phyloP scores from a whole-genome alignment of 1,140 invertebrate genomes.

The Cryptotermes secundus region DNA sequence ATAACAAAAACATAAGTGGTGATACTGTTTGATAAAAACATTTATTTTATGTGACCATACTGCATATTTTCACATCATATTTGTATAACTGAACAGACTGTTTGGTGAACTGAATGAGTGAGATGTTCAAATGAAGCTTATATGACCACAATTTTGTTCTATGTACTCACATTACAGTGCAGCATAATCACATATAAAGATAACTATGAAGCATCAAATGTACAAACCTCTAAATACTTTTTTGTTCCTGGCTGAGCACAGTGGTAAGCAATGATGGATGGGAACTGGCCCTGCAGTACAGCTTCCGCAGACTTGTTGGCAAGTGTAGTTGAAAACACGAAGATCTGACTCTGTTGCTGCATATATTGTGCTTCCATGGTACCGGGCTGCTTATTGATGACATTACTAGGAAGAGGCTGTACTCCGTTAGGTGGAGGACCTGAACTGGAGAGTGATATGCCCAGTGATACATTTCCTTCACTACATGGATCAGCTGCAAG shows the following conservation, averaged over 20 bases:
- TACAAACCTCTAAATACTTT: constrained; percentile 84
- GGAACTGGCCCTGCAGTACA: constrained; percentile 83
- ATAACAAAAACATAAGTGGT: too few species aligned
- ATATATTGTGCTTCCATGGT: constrained; percentile 79
- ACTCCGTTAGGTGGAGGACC: constrained; percentile 49
- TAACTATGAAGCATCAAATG: not conserved
- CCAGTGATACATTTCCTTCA: not conserved
- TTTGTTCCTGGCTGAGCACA: constrained; percentile 93
- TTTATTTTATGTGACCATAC: too few species aligned
- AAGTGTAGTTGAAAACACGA: constrained; percentile 92
- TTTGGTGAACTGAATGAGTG: too few species aligned
- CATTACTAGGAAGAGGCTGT: constrained; percentile 73
- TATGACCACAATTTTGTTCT: too few species aligned
- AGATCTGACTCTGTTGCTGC: constrained; percentile 97
- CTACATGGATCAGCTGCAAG: not conserved
- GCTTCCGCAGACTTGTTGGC: constrained; percentile 94
- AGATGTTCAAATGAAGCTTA: too few species aligned
- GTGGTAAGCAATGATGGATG: constrained; percentile 92
- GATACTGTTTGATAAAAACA: too few species aligned
- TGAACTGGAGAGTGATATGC: constrained; percentile 22
- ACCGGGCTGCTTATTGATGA: constrained; percentile 76
- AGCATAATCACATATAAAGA: too few species aligned
- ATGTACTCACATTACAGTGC: too few species aligned
- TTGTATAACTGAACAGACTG: too few species aligned
- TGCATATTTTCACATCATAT: too few species aligned